phyloP scores from a whole-genome alignment of 2,113 vertebrate species.

The Chunga burmeisteri region DNA sequence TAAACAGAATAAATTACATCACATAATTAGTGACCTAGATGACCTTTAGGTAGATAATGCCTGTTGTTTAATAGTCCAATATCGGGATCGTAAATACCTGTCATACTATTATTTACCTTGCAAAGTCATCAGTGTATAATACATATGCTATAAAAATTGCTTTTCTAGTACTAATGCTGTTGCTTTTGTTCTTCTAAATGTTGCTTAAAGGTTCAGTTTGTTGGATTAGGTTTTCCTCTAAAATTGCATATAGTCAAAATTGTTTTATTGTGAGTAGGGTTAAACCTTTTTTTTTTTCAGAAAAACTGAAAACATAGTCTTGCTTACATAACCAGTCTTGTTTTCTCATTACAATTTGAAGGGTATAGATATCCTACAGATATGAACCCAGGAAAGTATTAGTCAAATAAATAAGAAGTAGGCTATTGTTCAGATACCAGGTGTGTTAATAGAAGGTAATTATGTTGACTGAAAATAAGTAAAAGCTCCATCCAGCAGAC shows the following conservation, averaged over 20 bases:
- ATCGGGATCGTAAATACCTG: neutral
- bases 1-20: neutral
- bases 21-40: neutral
- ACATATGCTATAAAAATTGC: neutral
- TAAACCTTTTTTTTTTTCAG: neutral
- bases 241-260: neutral
- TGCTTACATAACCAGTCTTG: neutral
- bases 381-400: conserved; percentile 42
- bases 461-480: conserved; percentile 71
- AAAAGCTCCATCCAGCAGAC: conserved; percentile 48
- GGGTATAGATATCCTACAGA: neutral
- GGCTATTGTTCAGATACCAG: conserved; percentile 61
- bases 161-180: neutral
- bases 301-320: neutral
- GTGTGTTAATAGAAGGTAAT: conserved; percentile 68
- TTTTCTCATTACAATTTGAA: conserved; percentile 20
- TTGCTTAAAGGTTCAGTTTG: neutral
- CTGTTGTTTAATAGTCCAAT: neutral
- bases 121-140: neutral
- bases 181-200: neutral
- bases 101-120: neutral
- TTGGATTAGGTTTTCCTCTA: neutral
- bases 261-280: neutral
- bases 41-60: neutral
- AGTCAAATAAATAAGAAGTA: conserved; percentile 11